Evolutionary conservation across 2,888 invertebrate species (phyloP), one percentile per base, ranked within the genome.

Genomic region (Imbricaverruca yamaguchii): DNA sequence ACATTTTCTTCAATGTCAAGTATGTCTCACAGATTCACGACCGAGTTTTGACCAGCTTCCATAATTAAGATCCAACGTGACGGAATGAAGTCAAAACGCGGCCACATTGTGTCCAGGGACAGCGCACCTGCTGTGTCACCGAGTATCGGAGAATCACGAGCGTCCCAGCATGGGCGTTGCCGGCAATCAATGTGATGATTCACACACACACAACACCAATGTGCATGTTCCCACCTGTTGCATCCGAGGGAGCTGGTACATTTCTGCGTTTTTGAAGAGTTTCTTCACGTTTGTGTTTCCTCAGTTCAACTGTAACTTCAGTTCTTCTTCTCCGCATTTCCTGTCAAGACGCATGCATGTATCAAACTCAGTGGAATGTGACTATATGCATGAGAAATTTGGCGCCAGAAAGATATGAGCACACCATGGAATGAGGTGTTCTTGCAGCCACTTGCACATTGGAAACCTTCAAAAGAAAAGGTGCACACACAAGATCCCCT

Each of bases 271-370:
- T 84, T 69, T 83, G 97, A 85, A 98, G 90, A 21, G 97, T 96
- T 89, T 98, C 98, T 86, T 99, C 98, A 84, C 98, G 91, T 91
- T 99, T 99, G 88, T 96, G 97, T 91, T 99, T 99, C 85, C 99
- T 91, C 84, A 99, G 90, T 88, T 98, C 97, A 81, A 98, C 94
- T 85, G 97, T 96, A 82, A 96, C 96, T 91, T 98, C 97, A 87
- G 96, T 97, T 88, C 98, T 91, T 85, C 97, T 91, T 88, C 97
- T 93, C 89, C 98, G 92, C 96, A 98, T 96, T 90, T 98, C 96
- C 96, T 96, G 87, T 83, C 90, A 89, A 84, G 83, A 80, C 7
- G 10, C n/a, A 53, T 8, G 53, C 9, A 39, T 6, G 8, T 7
- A 81, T 77, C 77, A 53, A 11, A 25, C 12, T 8, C n/a, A 39